Evolutionary conservation across 2,888 invertebrate genomes (phyloP), one percentile per base, ranked within the genome.

Genomic region (Chironomus riparius): DNA sequence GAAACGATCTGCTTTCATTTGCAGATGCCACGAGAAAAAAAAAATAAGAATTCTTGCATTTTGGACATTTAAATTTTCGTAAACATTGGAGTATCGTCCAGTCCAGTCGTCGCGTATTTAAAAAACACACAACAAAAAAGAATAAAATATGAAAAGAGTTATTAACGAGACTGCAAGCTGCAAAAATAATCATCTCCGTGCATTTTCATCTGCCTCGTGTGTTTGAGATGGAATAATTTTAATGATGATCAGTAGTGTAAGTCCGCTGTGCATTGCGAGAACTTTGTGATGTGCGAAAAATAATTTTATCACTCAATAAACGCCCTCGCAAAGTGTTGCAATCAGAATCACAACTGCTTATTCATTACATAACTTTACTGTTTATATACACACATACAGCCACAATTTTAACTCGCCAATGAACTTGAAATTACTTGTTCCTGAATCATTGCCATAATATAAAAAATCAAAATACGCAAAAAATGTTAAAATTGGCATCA

Each of bases 51-150:
- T 28, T 62, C 4, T 5, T 62, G 62, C 21, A 2, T 68, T 47
- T 68, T 47, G 74, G 74, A 74, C 74, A 74, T 74, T 74, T 74
- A 74, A 74, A 74, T 74, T 73, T 70, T 74, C 22, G 68, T 62
- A 38, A 74, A 74, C 21, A 47, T 47, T 12, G 28, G 15, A 56
- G n/a, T 18, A 56, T 15, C 56, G 56, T 56, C 56, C 15, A 56
- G 56, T 56, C 56, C 15, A 56, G 38, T 56, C 65, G 22, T 24
- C 65, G 65, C 65, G 65, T 21, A 24, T 65, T 22, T 24, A 73
- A 72, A 38, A 38, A 38, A 10, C 10, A 38, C 38, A 38, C 38
- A 38, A 28, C 28, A 38, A 38, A 38, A 2, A 38, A 10, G 10
- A 38, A 38, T 4, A 28, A 38, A 38, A 38, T 4, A 28, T 28